Conservation (phyloP, 2,797 vertebrate genomes). For the Vultur gryphus region DNA sequence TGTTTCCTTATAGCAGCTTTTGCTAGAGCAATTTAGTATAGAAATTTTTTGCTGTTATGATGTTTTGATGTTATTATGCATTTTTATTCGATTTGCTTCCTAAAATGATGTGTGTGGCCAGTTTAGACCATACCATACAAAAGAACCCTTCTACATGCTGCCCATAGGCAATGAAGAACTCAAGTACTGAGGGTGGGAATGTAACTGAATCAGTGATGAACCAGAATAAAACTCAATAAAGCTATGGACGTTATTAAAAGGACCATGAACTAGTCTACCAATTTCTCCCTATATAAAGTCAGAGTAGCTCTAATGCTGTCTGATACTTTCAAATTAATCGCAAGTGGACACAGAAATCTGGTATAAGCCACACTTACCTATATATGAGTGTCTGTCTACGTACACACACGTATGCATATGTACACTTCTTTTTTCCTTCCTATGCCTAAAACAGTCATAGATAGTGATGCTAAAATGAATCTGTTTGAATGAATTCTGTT, state of each 20-base stretch:
- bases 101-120: neutral
- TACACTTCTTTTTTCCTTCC: neutral
- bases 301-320: neutral
- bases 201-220: neutral
- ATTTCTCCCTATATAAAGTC: neutral
- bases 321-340: neutral
- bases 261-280: neutral
- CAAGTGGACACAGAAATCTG: neutral
- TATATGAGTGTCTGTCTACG: neutral
- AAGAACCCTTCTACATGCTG: neutral
- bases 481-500: neutral
- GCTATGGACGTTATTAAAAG: neutral
- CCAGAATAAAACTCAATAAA: neutral
- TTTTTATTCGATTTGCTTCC: neutral
- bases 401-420: rapidly evolving
- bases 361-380: neutral
- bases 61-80: neutral
- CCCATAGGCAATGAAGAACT: neutral
- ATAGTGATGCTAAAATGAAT: neutral
- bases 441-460: neutral
- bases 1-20: neutral
- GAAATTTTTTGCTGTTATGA: neutral
- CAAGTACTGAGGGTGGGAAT: neutral
- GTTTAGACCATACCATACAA: neutral
- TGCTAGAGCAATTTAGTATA: neutral